Evolutionary conservation across 2,113 vertebrate species (phyloP).

Genomic region (Myotis yumanensis): DNA sequence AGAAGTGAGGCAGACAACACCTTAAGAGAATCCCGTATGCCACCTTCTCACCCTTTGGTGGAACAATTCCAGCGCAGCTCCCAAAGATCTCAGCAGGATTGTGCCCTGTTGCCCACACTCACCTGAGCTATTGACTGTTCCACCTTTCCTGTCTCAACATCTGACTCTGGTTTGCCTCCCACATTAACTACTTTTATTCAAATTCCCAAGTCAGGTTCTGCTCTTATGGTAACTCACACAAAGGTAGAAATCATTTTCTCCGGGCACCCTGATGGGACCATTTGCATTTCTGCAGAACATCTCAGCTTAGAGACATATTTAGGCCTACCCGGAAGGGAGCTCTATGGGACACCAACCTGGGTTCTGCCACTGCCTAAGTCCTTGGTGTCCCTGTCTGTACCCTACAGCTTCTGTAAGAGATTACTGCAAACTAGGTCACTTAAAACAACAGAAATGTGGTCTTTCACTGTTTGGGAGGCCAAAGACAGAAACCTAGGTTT

Average conservation of each 20-base stretch:
- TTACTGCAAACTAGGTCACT: too few species aligned
- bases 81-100: not conserved
- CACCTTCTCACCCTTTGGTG: rapidly evolving
- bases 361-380: rapidly evolving
- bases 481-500: not conserved
- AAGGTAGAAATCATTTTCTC: not conserved
- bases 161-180: rapidly evolving
- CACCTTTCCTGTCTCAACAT: not conserved
- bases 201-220: too few species aligned
- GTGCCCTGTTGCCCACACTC: rapidly evolving
- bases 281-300: not conserved
- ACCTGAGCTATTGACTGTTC: too few species aligned
- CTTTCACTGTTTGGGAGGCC: not conserved
- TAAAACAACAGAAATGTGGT: not conserved
- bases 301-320: not conserved
- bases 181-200: not conserved
- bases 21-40: rapidly evolving
- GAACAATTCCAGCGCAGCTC: not conserved
- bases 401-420: not conserved
- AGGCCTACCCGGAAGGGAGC: rapidly evolving
- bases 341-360: rapidly evolving
- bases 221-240: not conserved
- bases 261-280: not conserved
- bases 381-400: rapidly evolving
- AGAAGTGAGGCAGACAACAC: too few species aligned